Conservation (phyloP, 1,140 invertebrate genomes). For the Lerema accius region DNA sequence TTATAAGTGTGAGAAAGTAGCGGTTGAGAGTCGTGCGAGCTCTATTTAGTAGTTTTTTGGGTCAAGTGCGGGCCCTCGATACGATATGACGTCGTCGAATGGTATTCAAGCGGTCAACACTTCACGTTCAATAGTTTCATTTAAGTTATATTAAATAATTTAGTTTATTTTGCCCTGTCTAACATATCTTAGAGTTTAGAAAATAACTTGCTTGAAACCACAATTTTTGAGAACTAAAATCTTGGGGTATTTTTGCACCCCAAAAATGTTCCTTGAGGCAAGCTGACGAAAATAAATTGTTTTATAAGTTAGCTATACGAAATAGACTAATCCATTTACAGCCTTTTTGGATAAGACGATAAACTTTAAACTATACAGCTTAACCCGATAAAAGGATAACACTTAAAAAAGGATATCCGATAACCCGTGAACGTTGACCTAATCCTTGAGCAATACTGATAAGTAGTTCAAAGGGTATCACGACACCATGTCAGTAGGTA, state of each 20-base stretch:
- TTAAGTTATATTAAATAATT: too few species aligned
- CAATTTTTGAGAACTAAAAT: too few species aligned
- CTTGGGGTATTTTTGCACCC: too few species aligned
- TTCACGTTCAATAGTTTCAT: background rate
- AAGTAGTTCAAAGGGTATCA: conserved; percentile 64
- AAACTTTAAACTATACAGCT: too few species aligned
- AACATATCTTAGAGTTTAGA: too few species aligned
- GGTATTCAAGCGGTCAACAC: conserved; percentile 28
- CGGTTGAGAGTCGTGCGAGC: conserved; percentile 28
- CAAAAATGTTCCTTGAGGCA: too few species aligned
- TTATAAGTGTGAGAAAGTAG: conserved; percentile 33
- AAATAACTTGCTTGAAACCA: too few species aligned
- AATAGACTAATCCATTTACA: too few species aligned
- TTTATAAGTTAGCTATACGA: too few species aligned
- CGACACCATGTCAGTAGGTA: conserved; percentile 59
- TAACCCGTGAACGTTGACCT: conserved; percentile 14
- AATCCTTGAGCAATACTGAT: conserved; percentile 37
- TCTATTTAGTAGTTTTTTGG: conserved; percentile 42
- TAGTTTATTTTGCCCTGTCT: too few species aligned
- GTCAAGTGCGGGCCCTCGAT: conserved; percentile 51
- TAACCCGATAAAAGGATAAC: conserved; percentile 12
- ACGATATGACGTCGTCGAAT: conserved; percentile 17
- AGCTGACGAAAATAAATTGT: too few species aligned
- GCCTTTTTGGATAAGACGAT: too few species aligned
- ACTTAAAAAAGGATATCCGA: conserved; percentile 9